These are phyloP conservation scores for Mythimna albipuncta DNA, from an alignment of 2,888 invertebrate species.

Conservation along the genomic window DNA sequence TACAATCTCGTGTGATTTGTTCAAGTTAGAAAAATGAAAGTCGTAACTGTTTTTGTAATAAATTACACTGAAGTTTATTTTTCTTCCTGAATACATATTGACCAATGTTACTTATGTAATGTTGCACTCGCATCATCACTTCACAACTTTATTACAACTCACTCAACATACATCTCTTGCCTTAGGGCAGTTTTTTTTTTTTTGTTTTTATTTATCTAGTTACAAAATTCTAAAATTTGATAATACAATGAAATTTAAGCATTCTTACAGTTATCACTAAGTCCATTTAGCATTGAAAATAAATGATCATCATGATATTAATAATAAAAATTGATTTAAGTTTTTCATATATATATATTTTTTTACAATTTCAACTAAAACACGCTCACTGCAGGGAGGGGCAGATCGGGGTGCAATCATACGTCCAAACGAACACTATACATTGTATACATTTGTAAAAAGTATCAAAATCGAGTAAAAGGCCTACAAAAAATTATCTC, in stretches of 20 bases:
- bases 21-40: slow-evolving; percentile 64
- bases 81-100: slow-evolving; percentile 89
- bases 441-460: slow-evolving; percentile 91
- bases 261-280: slow-evolving; percentile 88
- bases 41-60: slow-evolving; percentile 79
- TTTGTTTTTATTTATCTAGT: slow-evolving; percentile 81
- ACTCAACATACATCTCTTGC: slow-evolving; percentile 86
- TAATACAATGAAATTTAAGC: slow-evolving; percentile 89
- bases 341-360: slow-evolving; percentile 79
- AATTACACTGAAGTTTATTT: slow-evolving; percentile 91
- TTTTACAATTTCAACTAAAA: slow-evolving; percentile 89
- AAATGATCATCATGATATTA: slow-evolving; percentile 88
- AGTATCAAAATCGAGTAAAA: slow-evolving; percentile 91
- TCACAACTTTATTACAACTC: slow-evolving; percentile 87
- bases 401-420: slow-evolving; percentile 84
- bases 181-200: slow-evolving; percentile 79
- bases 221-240: slow-evolving; percentile 88
- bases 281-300: slow-evolving; percentile 89
- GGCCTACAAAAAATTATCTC: slow-evolving; percentile 91
- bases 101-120: slow-evolving; percentile 81
- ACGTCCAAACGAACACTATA: slow-evolving; percentile 90
- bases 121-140: slow-evolving; percentile 80
- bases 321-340: slow-evolving; percentile 88
- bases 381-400: slow-evolving; percentile 81
- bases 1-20: too few species aligned